Evolutionary conservation across 2,797 vertebrate species (phyloP).

Genomic region (Gymnocypris eckloni): DNA sequence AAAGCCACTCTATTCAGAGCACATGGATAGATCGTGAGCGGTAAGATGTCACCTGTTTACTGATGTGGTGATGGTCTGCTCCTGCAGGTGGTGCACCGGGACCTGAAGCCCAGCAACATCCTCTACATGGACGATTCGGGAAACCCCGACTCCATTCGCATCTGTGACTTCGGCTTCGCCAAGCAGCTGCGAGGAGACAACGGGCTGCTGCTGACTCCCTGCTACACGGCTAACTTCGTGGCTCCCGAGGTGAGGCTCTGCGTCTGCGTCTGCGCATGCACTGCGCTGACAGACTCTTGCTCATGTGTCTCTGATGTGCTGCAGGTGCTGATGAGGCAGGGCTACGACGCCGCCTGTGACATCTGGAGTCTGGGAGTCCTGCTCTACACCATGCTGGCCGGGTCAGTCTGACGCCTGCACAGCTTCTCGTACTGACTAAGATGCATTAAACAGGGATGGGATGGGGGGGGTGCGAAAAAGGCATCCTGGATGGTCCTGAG

Average conservation of each 20-base stretch:
- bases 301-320: neutral
- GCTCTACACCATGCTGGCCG: conserved; percentile 96
- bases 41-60: too few species aligned
- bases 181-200: conserved; percentile 96
- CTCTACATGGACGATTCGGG: conserved; percentile 96
- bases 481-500: too few species aligned
- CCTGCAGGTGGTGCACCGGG: conserved; percentile 92
- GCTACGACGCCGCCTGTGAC: conserved; percentile 97
- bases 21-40: too few species aligned
- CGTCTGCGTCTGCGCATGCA: neutral
- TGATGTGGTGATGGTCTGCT: neutral
- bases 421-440: neutral
- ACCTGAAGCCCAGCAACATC: conserved; percentile 99
- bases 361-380: conserved; percentile 98
- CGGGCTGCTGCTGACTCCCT: conserved; percentile 93
- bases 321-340: conserved; percentile 96
- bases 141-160: conserved; percentile 94
- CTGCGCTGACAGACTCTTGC: too few species aligned
- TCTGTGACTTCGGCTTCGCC: conserved; percentile 98
- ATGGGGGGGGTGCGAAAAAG: too few species aligned
- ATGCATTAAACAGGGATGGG: neutral
- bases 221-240: conserved; percentile 98
- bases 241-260: conserved; percentile 89
- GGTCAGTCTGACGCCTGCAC: conserved; percentile 77
- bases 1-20: too few species aligned